Evolutionary conservation across 2,113 vertebrate genomes (phyloP).

Genomic region (Empidonax traillii): DNA sequence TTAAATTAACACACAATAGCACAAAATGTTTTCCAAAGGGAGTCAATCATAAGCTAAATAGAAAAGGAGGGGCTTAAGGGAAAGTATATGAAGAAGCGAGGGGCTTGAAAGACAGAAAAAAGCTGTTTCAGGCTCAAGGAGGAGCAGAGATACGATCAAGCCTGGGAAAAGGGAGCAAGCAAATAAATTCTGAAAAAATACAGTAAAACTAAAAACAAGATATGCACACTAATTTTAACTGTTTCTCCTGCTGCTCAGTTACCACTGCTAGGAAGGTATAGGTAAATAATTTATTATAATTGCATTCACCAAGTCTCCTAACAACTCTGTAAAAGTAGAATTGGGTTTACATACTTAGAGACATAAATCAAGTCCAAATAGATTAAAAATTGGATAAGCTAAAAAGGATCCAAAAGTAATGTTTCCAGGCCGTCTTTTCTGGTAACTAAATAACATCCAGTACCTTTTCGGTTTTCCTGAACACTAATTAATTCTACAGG

Average conservation of each 20-base stretch:
- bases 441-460: neutral
- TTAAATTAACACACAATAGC: constrained; percentile 48
- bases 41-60: constrained; percentile 42
- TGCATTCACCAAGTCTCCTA: neutral
- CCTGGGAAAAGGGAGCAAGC: neutral
- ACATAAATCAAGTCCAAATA: neutral
- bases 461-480: neutral
- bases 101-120: neutral
- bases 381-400: neutral
- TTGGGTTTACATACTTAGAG: neutral
- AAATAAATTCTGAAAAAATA: constrained; percentile 23
- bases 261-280: neutral
- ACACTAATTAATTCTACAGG: neutral
- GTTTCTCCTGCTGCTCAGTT: neutral
- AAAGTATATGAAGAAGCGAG: constrained; percentile 30
- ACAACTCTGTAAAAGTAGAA: neutral
- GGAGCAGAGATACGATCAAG: neutral
- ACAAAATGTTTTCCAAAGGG: constrained; percentile 55
- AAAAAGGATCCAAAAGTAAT: neutral
- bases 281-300: neutral
- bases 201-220: neutral
- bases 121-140: neutral
- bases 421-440: neutral
- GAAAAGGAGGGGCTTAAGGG: constrained; percentile 53
- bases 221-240: neutral